phyloP scores from a whole-genome alignment of 1,140 invertebrate species.

The Trissolcus basalis region DNA sequence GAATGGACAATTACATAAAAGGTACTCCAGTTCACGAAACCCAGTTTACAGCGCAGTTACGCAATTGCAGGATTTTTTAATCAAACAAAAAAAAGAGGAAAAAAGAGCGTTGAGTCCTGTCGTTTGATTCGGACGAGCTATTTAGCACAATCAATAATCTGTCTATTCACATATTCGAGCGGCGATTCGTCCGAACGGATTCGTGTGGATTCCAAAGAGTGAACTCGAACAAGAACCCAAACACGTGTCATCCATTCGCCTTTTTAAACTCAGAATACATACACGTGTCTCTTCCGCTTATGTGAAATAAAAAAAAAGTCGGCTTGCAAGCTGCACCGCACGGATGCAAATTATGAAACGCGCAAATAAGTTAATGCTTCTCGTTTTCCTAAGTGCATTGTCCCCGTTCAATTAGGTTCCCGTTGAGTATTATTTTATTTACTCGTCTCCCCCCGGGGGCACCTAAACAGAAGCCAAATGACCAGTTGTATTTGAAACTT shows the following conservation, averaged over 20 bases:
- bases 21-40: slow-evolving; percentile 15
- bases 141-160: slow-evolving; percentile 39
- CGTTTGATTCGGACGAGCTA: slow-evolving; percentile 20
- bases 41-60: slow-evolving; percentile 4
- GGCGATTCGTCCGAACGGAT: slow-evolving; percentile 16
- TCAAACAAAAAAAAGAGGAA: slow-evolving; percentile 10
- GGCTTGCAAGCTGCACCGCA: slow-evolving; percentile 22
- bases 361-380: slow-evolving; percentile 38
- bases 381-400: slow-evolving; percentile 30
- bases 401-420: slow-evolving; percentile 8
- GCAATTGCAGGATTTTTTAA: background rate
- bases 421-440: slow-evolving; percentile 25
- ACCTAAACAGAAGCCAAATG: slow-evolving; percentile 30
- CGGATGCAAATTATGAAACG: slow-evolving; percentile 30
- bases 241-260: slow-evolving; percentile 53
- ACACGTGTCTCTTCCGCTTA: slow-evolving; percentile 48
- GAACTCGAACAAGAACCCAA: slow-evolving; percentile 41
- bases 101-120: background rate
- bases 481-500: slow-evolving; percentile 2
- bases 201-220: slow-evolving; percentile 17
- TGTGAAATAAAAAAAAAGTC: slow-evolving; percentile 24
- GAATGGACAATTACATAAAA: slow-evolving; percentile 34
- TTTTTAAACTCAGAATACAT: slow-evolving; percentile 43
- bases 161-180: slow-evolving; percentile 34
- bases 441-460: background rate